Evolutionary conservation across 2,888 invertebrate genomes (phyloP).

Genomic region (Hipparchia semele): DNA sequence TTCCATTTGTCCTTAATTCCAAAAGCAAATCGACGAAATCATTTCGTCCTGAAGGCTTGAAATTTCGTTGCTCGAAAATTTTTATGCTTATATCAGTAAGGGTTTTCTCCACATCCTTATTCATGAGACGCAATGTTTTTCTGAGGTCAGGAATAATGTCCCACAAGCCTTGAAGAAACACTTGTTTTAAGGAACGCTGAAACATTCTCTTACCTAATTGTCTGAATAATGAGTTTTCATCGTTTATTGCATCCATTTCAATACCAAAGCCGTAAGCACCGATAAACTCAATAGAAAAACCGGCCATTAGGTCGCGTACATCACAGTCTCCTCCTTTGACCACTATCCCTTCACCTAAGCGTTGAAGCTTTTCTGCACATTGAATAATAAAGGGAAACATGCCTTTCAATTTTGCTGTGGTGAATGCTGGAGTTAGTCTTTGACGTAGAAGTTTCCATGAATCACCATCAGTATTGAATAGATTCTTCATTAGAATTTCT

Average conservation of each 20-base stretch:
- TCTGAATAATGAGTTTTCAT: constrained; percentile 53
- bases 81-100: constrained; percentile 49
- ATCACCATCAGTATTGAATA: constrained; percentile 65
- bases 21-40: constrained; percentile 56
- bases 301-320: constrained; percentile 53
- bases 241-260: constrained; percentile 49
- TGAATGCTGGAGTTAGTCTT: constrained; percentile 65
- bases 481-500: constrained; percentile 53
- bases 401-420: constrained; percentile 61
- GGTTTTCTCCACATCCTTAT: constrained; percentile 39
- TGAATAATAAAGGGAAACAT: constrained; percentile 68
- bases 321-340: constrained; percentile 37
- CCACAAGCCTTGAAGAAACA: constrained; percentile 46
- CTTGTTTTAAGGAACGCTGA: constrained; percentile 41
- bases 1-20: constrained; percentile 55
- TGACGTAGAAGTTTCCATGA: constrained; percentile 65
- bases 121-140: constrained; percentile 27
- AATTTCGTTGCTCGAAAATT: constrained; percentile 56
- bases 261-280: constrained; percentile 59
- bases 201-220: constrained; percentile 48
- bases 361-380: constrained; percentile 59
- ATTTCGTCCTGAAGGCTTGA: constrained; percentile 54
- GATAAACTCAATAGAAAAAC: constrained; percentile 57
- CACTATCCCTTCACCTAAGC: constrained; percentile 34
- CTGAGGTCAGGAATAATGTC: constrained; percentile 54